These are phyloP conservation scores for Typhlichthys subterraneus DNA, from an alignment of 2,797 vertebrate genomes.

Conservation along the genomic window DNA sequence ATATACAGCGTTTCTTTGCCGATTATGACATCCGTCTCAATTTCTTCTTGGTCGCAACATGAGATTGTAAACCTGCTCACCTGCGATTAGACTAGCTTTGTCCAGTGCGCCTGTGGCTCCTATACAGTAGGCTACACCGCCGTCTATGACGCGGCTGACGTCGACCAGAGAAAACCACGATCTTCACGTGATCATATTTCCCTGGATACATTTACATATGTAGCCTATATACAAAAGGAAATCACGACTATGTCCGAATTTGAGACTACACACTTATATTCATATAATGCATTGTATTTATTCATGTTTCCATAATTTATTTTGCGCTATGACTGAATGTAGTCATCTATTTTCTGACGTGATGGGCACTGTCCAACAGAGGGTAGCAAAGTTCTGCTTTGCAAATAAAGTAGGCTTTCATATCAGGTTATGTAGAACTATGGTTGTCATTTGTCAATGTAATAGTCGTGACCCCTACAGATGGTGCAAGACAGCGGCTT, in stretches of 20 bases:
- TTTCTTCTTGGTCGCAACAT: slow-evolving; percentile 9
- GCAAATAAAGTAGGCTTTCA: neutral
- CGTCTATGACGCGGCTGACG: neutral
- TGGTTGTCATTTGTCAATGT: neutral
- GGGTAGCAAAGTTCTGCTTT: slow-evolving; percentile 22
- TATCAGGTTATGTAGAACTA: neutral
- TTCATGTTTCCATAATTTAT: too few relatives aligned
- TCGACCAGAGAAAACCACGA: too few relatives aligned
- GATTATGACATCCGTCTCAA: slow-evolving; percentile 22
- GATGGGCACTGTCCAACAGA: slow-evolving; percentile 31
- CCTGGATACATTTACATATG: too few relatives aligned
- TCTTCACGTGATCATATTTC: too few relatives aligned
- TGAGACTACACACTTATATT: too few relatives aligned
- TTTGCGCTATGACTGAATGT: neutral
- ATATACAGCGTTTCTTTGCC: neutral
- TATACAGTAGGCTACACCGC: too few relatives aligned
- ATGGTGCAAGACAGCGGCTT: neutral
- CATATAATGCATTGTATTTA: too few relatives aligned
- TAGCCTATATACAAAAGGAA: too few relatives aligned
- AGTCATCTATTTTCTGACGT: neutral
- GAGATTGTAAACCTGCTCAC: slow-evolving; percentile 51
- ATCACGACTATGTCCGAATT: too few relatives aligned
- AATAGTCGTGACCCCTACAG: neutral
- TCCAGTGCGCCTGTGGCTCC: neutral
- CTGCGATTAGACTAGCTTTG: slow-evolving; percentile 62